Conservation (phyloP, 2,113 vertebrate species). For the Oreochromis spilurus region DNA sequence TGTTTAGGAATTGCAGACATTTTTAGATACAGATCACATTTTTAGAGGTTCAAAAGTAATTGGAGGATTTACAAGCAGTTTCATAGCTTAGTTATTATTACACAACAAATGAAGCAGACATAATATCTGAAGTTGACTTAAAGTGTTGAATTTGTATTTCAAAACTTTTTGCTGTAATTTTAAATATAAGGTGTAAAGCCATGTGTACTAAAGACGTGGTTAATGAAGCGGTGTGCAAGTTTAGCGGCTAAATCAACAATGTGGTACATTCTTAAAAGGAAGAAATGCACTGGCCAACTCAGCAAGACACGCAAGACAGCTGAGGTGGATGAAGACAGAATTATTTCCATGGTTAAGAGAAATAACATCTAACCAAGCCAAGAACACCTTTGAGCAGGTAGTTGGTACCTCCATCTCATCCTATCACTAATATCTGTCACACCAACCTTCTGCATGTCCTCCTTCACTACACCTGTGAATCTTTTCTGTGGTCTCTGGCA, state of each 20-base stretch:
- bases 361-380: not conserved
- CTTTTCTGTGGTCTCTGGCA: not conserved
- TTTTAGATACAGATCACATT: not conserved
- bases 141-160: not conserved
- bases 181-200: no score
- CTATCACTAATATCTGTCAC: not conserved
- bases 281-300: no score
- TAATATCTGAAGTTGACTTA: not conserved
- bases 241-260: no score
- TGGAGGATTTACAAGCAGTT: not conserved
- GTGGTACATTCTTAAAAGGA: no score
- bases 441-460: not conserved
- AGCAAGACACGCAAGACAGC: not conserved
- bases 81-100: not conserved
- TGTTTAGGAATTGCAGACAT: not conserved
- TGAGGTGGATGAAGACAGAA: not conserved
- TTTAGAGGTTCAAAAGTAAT: not conserved
- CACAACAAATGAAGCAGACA: not conserved
- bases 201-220: no score
- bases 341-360: not conserved
- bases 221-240: no score
- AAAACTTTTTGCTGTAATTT: no score
- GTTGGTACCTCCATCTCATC: not conserved
- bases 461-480: not conserved
- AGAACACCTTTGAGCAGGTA: not conserved